Evolutionary conservation across 2,888 invertebrate species (phyloP).

Genomic region (Gibbula magus): DNA sequence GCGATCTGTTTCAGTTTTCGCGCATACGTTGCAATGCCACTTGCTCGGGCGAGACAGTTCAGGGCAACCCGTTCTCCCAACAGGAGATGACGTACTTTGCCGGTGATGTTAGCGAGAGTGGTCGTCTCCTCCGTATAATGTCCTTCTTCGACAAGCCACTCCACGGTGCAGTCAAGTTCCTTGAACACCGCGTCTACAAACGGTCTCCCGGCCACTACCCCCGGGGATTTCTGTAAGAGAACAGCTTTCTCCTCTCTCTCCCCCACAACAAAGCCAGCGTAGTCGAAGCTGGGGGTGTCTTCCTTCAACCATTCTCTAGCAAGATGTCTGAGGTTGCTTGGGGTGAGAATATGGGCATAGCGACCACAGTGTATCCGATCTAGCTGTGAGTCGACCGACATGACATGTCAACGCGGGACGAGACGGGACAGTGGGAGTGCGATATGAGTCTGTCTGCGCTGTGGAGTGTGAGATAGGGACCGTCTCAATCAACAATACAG

Average conservation of each 20-base stretch:
- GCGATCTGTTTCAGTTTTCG: slow-evolving; percentile 55
- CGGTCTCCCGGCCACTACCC: slow-evolving; percentile 75
- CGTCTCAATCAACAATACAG: too few relatives aligned
- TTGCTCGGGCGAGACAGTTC: slow-evolving; percentile 74
- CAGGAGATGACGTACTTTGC: slow-evolving; percentile 72
- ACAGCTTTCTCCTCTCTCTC: slow-evolving; percentile 69
- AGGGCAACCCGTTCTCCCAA: slow-evolving; percentile 75
- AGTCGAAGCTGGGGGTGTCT: slow-evolving; percentile 73
- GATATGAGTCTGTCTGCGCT: too few relatives aligned
- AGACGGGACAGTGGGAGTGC: too few relatives aligned
- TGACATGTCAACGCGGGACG: slow-evolving; percentile 5
- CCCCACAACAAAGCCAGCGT: slow-evolving; percentile 73
- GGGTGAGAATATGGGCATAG: slow-evolving; percentile 69
- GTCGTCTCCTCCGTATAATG: slow-evolving; percentile 57
- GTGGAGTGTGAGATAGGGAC: too few relatives aligned
- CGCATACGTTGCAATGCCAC: slow-evolving; percentile 74
- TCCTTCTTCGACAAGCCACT: slow-evolving; percentile 73
- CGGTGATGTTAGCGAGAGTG: slow-evolving; percentile 70
- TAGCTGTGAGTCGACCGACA: slow-evolving; percentile 39
- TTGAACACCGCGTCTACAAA: slow-evolving; percentile 75
- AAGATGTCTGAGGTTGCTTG: slow-evolving; percentile 63
- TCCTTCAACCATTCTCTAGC: slow-evolving; percentile 71
- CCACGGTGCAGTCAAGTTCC: slow-evolving; percentile 71
- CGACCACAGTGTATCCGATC: slow-evolving; percentile 49
- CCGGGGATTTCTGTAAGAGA: slow-evolving; percentile 68